Conservation (phyloP, 2,113 vertebrate species). For the Arothron firmamentum region DNA sequence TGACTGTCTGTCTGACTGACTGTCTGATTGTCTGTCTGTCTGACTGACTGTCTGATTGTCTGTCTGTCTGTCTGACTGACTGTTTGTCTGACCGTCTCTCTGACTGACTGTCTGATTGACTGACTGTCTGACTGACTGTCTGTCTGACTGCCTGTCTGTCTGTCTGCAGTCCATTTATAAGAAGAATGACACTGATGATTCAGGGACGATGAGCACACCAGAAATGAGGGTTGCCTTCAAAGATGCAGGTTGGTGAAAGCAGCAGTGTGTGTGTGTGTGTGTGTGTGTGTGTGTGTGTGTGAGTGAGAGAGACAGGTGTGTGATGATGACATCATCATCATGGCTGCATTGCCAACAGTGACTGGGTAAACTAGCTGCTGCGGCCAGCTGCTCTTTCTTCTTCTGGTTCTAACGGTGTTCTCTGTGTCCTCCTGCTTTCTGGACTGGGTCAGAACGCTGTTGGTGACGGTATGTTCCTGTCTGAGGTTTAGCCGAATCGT, state of each 20-base stretch:
- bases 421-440: constrained; percentile 5
- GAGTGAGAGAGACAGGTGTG: too few species aligned
- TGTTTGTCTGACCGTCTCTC: too few species aligned
- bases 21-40: neutral
- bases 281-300: too few species aligned
- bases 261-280: too few species aligned
- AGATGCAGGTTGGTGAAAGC: constrained; percentile 58
- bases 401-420: neutral
- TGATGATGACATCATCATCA: too few species aligned
- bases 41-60: too few species aligned
- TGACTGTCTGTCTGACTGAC: too few species aligned
- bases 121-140: neutral
- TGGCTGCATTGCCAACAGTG: too few species aligned
- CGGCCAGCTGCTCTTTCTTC: neutral
- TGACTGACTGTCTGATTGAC: neutral
- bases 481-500: neutral
- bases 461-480: constrained; percentile 1
- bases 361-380: too few species aligned
- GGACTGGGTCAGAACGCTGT: neutral
- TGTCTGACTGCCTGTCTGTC: too few species aligned
- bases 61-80: rapidly evolving
- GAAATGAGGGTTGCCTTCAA: constrained; percentile 70
- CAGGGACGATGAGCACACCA: constrained; percentile 69
- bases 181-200: constrained; percentile 60
- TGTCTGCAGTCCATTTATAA: constrained; percentile 62